Evolutionary conservation across 1,140 invertebrate genomes (phyloP).

Genomic region (Amyelois transitella): DNA sequence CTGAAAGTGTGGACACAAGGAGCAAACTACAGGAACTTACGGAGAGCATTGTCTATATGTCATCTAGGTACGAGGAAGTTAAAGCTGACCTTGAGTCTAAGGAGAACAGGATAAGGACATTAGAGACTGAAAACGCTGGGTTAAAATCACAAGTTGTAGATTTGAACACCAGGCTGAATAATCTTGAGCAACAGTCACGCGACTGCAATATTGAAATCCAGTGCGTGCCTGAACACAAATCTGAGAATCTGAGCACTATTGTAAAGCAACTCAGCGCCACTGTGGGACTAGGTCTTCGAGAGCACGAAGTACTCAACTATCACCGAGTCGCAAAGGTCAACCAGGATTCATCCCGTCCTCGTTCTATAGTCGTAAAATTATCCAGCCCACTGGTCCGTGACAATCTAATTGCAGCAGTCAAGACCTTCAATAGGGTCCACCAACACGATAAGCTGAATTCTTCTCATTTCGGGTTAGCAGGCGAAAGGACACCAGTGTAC

Average conservation of each 20-base stretch:
- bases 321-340: too few relatives aligned
- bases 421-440: slow-evolving; percentile 14
- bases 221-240: slow-evolving; percentile 18
- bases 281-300: slow-evolving; percentile 6
- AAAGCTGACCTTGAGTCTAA: too few relatives aligned
- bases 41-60: too few relatives aligned
- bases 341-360: slow-evolving; percentile 9
- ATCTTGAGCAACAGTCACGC: slow-evolving; percentile 15
- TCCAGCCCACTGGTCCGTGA: slow-evolving; percentile 11
- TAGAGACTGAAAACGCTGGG: too few relatives aligned
- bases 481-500: slow-evolving; percentile 6
- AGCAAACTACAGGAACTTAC: too few relatives aligned
- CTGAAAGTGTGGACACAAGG: too few relatives aligned
- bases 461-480: slow-evolving; percentile 6
- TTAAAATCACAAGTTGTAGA: too few relatives aligned
- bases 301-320: too few relatives aligned
- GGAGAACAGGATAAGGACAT: too few relatives aligned
- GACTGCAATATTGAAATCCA: slow-evolving; percentile 22
- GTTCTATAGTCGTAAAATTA: slow-evolving; percentile 16
- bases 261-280: slow-evolving; percentile 11
- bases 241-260: slow-evolving; percentile 16
- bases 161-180: background rate
- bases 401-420: slow-evolving; percentile 11
- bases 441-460: too few relatives aligned
- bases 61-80: too few relatives aligned